phyloP scores from a whole-genome alignment of 2,797 vertebrate genomes.

The Spinibarbus caldwelli region DNA sequence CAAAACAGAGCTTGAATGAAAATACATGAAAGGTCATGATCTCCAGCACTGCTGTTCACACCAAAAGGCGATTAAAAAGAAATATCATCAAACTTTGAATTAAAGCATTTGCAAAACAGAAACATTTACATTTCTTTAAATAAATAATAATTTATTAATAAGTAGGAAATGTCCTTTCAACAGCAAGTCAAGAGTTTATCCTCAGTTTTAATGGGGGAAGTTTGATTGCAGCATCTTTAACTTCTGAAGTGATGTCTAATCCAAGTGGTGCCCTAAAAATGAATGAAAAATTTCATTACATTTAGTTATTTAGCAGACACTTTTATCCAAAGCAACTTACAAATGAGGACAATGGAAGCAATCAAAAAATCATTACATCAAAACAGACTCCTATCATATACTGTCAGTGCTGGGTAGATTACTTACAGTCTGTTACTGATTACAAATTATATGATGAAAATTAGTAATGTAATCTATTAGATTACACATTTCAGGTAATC shows the following conservation, averaged over 20 bases:
- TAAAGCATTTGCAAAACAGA: constrained; percentile 8
- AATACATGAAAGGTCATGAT: neutral
- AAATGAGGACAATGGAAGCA: too few relatives aligned
- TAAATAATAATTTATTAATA: neutral
- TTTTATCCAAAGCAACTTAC: too few relatives aligned
- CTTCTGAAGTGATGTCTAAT: constrained; percentile 85
- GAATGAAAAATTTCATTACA: neutral
- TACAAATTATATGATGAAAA: neutral
- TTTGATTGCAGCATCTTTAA: constrained; percentile 85
- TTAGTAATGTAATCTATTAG: neutral
- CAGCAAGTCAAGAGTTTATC: constrained; percentile 61
- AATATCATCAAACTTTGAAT: neutral
- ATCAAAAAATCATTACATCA: neutral
- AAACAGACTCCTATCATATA: neutral
- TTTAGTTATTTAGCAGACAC: too few relatives aligned
- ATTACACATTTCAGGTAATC: neutral
- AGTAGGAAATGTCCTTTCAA: neutral
- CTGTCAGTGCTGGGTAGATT: neutral
- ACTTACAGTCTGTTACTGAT: neutral
- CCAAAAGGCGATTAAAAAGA: neutral
- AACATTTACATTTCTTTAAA: neutral
- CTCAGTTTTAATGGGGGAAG: constrained; percentile 79
- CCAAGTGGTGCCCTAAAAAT: constrained; percentile 86
- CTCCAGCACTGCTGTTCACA: neutral
- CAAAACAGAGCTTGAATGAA: neutral